Evolutionary conservation across 2,888 invertebrate species (phyloP).

Genomic region (Heliconius erato): DNA sequence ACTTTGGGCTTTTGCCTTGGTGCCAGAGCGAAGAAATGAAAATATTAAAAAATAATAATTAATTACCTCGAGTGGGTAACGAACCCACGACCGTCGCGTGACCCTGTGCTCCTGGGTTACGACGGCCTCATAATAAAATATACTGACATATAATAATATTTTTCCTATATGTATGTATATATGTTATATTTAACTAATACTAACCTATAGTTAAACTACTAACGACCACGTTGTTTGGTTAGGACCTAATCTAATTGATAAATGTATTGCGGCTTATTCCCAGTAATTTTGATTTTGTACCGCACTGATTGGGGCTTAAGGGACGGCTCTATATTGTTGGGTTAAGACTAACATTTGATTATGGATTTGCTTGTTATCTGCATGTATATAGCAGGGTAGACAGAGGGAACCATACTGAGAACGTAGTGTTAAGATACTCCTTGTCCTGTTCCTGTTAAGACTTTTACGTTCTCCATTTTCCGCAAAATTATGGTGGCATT

Average conservation of each 20-base stretch:
- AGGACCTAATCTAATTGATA: slow-evolving; percentile 59
- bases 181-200: neutral
- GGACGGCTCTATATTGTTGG: slow-evolving; percentile 1
- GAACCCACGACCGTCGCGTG: too few relatives aligned
- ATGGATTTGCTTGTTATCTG: neutral
- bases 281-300: slow-evolving; percentile 54
- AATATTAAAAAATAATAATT: too few relatives aligned
- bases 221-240: slow-evolving; percentile 54
- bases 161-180: neutral
- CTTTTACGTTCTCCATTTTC: too few relatives aligned
- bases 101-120: too few relatives aligned
- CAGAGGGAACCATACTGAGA: too few relatives aligned
- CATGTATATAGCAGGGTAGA: neutral
- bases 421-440: too few relatives aligned
- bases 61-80: too few relatives aligned
- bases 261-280: slow-evolving; percentile 53
- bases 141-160: neutral
- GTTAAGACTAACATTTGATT: neutral
- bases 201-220: slow-evolving; percentile 26
- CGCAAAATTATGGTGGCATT: too few relatives aligned
- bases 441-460: too few relatives aligned
- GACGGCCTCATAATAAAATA: too few relatives aligned
- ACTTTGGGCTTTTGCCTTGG: too few relatives aligned
- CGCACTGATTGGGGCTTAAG: slow-evolving; percentile 52
- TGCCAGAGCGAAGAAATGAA: too few relatives aligned